Conservation (phyloP, 2,113 vertebrate genomes). For the Jacana jacana region DNA sequence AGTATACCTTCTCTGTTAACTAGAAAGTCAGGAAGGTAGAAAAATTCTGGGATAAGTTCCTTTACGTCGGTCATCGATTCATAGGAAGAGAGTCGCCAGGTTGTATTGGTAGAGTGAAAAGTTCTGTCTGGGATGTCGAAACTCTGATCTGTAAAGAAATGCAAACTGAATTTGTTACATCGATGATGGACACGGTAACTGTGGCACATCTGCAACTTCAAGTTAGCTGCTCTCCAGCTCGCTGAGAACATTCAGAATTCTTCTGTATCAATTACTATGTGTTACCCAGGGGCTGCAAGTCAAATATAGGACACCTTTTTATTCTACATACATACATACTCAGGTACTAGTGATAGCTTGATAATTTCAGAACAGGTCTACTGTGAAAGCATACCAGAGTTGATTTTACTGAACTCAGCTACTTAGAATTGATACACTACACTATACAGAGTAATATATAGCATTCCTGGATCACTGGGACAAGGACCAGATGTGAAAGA, state of each 20-base stretch:
- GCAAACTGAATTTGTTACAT: slow-evolving; percentile 40
- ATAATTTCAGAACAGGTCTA: not conserved
- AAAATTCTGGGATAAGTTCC: slow-evolving; percentile 97
- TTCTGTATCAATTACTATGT: not conserved
- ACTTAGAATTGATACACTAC: not conserved
- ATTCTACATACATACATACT: not conserved
- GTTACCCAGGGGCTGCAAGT: not conserved
- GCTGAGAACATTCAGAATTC: not conserved
- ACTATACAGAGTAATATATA: not conserved
- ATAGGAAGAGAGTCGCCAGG: slow-evolving; percentile 95
- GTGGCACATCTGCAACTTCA: not conserved
- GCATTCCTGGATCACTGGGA: not conserved
- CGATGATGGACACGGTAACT: not conserved
- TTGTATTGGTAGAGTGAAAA: slow-evolving; percentile 98
- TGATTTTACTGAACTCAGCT: not conserved
- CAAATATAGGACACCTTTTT: not conserved
- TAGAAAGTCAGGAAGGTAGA: slow-evolving; percentile 96
- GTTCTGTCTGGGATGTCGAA: slow-evolving; percentile 99
- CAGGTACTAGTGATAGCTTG: not conserved
- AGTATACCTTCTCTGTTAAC: slow-evolving; percentile 94
- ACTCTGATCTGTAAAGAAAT: slow-evolving; percentile 90
- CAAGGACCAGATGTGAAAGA: not conserved
- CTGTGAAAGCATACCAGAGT: not conserved
- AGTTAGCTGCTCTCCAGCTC: not conserved
- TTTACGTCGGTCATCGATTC: slow-evolving; percentile 99